phyloP scores from a whole-genome alignment of 1,140 invertebrate genomes.

The Sarcophaga peregrina region DNA sequence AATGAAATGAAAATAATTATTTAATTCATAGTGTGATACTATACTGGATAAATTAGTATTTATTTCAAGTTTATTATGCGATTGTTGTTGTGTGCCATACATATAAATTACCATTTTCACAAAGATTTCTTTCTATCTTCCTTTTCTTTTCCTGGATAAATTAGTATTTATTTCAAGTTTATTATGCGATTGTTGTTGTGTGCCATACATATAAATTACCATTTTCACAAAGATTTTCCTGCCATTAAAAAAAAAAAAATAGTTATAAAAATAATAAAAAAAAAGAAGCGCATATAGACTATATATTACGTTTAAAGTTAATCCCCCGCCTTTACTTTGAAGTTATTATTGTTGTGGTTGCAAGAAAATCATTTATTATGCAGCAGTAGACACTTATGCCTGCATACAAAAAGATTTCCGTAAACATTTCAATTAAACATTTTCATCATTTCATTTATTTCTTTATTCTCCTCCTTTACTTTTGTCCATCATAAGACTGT shows the following conservation, averaged over 20 bases:
- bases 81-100: constrained; percentile 1
- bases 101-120: constrained; percentile 8
- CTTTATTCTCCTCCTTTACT: no score
- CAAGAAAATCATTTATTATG: constrained; percentile 6
- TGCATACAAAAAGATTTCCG: constrained; percentile 12
- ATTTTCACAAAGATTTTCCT: not conserved
- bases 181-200: constrained; percentile 6
- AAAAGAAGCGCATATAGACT: not conserved
- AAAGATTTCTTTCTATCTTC: not conserved
- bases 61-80: constrained; percentile 27
- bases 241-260: no score
- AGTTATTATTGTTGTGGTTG: not conserved
- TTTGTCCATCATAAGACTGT: no score
- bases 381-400: not conserved
- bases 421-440: constrained; percentile 11
- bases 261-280: no score
- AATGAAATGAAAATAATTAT: not conserved
- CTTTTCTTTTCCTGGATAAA: not conserved
- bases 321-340: not conserved
- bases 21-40: not conserved
- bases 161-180: constrained; percentile 25
- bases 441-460: not conserved
- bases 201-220: constrained; percentile 21
- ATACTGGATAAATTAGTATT: not conserved
- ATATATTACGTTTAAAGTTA: not conserved